phyloP scores from a whole-genome alignment of 2,888 invertebrate genomes.

The Drosophila mimetica region DNA sequence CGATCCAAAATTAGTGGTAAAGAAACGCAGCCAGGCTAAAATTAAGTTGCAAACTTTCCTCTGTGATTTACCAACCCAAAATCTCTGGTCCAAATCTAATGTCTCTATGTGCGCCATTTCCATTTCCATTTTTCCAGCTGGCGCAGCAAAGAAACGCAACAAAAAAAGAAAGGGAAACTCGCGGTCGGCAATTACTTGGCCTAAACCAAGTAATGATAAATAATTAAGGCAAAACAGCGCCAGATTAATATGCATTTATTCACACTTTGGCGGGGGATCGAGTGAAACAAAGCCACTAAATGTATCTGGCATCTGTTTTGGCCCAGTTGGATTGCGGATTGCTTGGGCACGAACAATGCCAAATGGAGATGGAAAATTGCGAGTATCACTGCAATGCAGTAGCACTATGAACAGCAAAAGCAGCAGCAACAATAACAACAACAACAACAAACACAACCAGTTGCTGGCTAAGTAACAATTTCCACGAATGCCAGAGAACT shows the following conservation, averaged over 20 bases:
- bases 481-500: conserved; percentile 69
- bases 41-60: conserved; percentile 12
- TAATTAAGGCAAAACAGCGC: conserved; percentile 41
- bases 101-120: conserved; percentile 25
- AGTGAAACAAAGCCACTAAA: conserved; percentile 15
- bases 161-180: conserved; percentile 16
- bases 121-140: conserved; percentile 5
- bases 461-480: conserved; percentile 64
- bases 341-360: conserved; percentile 45
- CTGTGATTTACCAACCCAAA: not conserved
- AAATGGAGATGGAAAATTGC: conserved; percentile 38
- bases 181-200: conserved; percentile 31
- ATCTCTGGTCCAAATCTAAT: conserved; percentile 31
- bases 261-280: conserved; percentile 53
- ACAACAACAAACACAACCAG: conserved; percentile 42
- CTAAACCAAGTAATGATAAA: conserved; percentile 46
- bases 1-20: not conserved
- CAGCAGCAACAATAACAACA: conserved; percentile 13
- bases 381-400: conserved; percentile 56
- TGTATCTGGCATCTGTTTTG: conserved; percentile 21
- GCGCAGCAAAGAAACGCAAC: not conserved
- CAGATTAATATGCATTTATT: conserved; percentile 59
- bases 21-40: not conserved
- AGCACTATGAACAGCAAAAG: conserved; percentile 7
- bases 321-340: conserved; percentile 27